Evolutionary conservation across 2,797 vertebrate genomes (phyloP).

Genomic region (Rhabdophis nuchalis): DNA sequence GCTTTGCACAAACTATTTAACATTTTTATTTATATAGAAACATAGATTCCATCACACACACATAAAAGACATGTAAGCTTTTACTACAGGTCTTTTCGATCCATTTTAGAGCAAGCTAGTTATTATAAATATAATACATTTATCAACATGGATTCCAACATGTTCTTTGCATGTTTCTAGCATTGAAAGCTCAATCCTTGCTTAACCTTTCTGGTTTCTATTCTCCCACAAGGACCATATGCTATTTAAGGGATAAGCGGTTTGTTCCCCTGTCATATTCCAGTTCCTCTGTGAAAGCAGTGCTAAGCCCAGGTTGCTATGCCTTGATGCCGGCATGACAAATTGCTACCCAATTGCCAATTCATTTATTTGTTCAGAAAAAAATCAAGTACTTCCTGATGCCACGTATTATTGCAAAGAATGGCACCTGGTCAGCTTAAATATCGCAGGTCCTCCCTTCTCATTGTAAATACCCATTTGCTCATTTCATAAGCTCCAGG

Average conservation of each 20-base stretch:
- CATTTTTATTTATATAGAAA: too few species aligned
- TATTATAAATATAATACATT: not conserved
- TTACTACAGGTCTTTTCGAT: not conserved
- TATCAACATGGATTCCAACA: not conserved
- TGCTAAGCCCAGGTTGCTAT: not conserved
- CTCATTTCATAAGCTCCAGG: not conserved
- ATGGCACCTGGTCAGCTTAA: not conserved
- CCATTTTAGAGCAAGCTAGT: not conserved
- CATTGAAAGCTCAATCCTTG: not conserved
- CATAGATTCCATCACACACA: not conserved
- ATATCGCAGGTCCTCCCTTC: not conserved
- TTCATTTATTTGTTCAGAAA: not conserved
- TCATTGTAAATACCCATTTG: not conserved
- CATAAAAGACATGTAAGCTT: not conserved
- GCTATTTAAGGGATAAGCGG: not conserved
- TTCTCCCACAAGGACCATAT: not conserved
- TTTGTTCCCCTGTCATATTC: not conserved
- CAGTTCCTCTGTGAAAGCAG: fast-evolving
- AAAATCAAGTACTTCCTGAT: fast-evolving
- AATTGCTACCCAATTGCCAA: not conserved
- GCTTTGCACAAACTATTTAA: too few species aligned
- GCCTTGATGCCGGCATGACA: fast-evolving
- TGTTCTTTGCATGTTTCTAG: too few species aligned
- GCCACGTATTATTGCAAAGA: fast-evolving
- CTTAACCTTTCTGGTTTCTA: not conserved